Conservation (phyloP, 2,888 invertebrate species). For the Uropetala carovei region DNA sequence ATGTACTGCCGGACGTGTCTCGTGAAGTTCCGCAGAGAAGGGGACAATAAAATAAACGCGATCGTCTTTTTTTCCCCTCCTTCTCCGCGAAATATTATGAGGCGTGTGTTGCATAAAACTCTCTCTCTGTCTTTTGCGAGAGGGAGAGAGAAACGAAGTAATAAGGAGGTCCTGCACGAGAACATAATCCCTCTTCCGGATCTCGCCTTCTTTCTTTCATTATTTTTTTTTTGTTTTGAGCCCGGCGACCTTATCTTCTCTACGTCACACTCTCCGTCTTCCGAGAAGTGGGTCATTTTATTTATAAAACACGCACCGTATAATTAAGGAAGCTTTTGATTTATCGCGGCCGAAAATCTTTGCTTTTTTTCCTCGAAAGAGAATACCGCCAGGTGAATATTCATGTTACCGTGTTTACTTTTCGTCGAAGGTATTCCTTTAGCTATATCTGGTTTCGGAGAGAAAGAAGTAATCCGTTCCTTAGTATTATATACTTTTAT, state of each 20-base stretch:
- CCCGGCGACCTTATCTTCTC: not conserved
- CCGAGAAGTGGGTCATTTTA: constrained; percentile 51
- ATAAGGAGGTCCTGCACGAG: not conserved
- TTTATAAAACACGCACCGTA: constrained; percentile 54
- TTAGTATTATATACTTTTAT: no score
- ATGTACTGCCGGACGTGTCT: not conserved
- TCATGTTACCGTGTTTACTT: constrained; percentile 4
- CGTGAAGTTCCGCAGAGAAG: not conserved
- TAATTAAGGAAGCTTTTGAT: constrained; percentile 16
- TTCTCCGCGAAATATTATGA: not conserved
- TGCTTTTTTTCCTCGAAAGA: not conserved
- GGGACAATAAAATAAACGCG: not conserved
- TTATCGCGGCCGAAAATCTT: constrained; percentile 9
- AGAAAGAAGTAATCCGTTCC: no score
- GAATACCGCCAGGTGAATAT: not conserved
- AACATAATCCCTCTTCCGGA: not conserved
- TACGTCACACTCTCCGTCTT: not conserved
- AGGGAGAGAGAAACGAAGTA: not conserved
- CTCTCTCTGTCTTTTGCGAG: not conserved
- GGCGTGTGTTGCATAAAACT: not conserved
- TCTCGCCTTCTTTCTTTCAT: not conserved
- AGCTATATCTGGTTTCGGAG: not conserved
- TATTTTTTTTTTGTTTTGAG: not conserved
- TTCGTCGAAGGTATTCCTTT: not conserved
- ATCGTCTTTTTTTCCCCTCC: not conserved